These are phyloP conservation scores for Pteronotus mesoamericanus DNA, from an alignment of 2,797 vertebrate species.

Conservation along the genomic window DNA sequence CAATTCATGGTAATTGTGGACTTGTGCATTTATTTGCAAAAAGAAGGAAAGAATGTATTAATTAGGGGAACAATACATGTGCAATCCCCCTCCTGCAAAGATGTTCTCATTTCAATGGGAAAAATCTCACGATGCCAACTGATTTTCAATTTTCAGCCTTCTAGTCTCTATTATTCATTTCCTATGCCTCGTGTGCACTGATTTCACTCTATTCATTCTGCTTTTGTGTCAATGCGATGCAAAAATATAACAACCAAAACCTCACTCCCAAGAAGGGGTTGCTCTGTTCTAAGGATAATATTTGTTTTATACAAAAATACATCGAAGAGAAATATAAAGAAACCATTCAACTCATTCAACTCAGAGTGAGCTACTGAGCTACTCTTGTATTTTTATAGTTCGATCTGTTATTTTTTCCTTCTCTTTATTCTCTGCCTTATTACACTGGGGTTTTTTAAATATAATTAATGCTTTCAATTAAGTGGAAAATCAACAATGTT, in stretches of 20 bases:
- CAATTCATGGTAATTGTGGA: not conserved
- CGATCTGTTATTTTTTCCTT: not conserved
- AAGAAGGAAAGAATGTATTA: not conserved
- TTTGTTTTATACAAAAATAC: slow-evolving; percentile 32
- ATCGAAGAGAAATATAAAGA: not conserved
- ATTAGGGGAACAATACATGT: not conserved
- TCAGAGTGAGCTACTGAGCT: not conserved
- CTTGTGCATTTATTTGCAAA: not conserved
- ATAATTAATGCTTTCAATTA: not conserved
- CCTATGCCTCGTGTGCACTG: not conserved
- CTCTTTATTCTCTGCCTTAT: not conserved
- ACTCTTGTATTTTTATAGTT: not conserved
- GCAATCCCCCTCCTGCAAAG: not conserved
- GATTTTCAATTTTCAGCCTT: slow-evolving; percentile 9
- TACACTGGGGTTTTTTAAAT: slow-evolving; percentile 7
- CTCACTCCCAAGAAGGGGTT: slow-evolving; percentile 1
- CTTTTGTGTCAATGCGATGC: not conserved
- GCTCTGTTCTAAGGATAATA: not conserved
- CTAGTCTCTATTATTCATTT: not conserved
- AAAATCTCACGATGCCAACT: not conserved
- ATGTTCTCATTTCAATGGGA: not conserved
- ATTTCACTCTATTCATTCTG: slow-evolving; percentile 7
- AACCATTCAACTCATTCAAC: not conserved
- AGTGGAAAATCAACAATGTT: not conserved
- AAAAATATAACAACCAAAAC: slow-evolving; percentile 8